These are phyloP conservation scores for Euborellia annulipes DNA, from an alignment of 1,140 invertebrate species.

Conservation along the genomic window DNA sequence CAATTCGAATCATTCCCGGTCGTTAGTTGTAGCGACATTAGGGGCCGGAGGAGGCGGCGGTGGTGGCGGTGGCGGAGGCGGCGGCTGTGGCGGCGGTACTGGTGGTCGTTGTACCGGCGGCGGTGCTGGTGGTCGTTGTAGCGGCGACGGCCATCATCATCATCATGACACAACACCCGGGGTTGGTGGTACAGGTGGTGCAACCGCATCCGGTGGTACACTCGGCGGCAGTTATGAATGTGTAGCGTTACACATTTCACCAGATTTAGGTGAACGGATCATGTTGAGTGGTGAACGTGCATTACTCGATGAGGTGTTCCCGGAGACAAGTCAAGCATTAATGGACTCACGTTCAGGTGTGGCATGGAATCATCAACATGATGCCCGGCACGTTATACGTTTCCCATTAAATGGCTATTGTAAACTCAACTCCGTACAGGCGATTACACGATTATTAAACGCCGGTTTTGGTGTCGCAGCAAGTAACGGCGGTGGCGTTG, in stretches of 20 bases:
- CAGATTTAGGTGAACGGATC: conserved; percentile 73
- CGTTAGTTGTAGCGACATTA: neutral
- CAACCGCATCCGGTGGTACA: too few relatives aligned
- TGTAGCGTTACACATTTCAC: conserved; percentile 72
- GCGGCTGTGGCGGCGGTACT: neutral
- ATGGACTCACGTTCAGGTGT: conserved; percentile 65
- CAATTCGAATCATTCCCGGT: too few relatives aligned
- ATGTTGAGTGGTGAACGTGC: conserved; percentile 67
- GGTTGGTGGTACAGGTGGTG: neutral
- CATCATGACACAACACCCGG: conserved; percentile 7
- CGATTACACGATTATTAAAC: conserved; percentile 74
- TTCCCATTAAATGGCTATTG: conserved; percentile 87
- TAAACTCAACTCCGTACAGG: conserved; percentile 80
- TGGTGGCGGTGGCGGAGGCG: neutral
- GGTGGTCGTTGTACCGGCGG: conserved; percentile 6
- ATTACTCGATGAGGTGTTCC: conserved; percentile 69
- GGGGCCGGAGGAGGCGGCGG: neutral
- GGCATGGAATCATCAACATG: conserved; percentile 62
- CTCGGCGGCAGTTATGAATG: conserved; percentile 51
- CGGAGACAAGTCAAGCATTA: conserved; percentile 69
- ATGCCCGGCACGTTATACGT: conserved; percentile 68
- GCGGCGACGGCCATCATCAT: conserved; percentile 8
- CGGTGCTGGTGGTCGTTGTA: conserved; percentile 3
- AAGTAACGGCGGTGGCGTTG: conserved; percentile 74
- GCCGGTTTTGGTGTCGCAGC: conserved; percentile 64